Percentiles rank a stretch among this genome's conserved stretches.
These are phyloP conservation scores for Gopherus flavomarginatus DNA, from an alignment of 2,113 vertebrate species.

Conservation along the genomic window DNA sequence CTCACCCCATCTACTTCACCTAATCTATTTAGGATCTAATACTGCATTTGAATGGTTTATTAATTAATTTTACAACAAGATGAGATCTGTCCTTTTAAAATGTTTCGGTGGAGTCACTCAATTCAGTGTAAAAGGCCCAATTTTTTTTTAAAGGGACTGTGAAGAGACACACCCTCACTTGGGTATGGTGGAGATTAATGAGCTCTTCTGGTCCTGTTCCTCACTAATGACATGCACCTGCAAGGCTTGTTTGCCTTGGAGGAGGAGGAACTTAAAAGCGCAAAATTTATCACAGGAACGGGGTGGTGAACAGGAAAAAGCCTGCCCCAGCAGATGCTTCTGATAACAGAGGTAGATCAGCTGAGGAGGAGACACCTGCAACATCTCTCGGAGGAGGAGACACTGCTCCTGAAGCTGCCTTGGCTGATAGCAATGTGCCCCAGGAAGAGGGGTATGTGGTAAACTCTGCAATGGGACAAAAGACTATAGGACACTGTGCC, in stretches of 20 bases:
- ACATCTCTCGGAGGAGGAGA: not conserved
- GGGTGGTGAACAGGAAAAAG: no score
- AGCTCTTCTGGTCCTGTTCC: not conserved
- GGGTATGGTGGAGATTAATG: not conserved
- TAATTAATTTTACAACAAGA: not conserved
- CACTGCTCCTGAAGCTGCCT: not conserved
- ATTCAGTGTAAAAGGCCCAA: not conserved
- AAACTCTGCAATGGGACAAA: not conserved
- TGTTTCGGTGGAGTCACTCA: fast-evolving
- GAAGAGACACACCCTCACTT: not conserved
- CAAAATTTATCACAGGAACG: no score
- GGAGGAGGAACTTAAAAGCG: not conserved
- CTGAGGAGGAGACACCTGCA: not conserved
- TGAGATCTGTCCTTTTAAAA: not conserved
- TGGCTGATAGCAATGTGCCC: not conserved
- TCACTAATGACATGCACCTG: not conserved
- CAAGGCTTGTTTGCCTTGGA: not conserved
- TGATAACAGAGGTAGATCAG: not conserved
- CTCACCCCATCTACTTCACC: not conserved
- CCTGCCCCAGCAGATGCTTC: no score
- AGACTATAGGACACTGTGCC: no score
- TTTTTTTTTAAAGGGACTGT: not conserved
- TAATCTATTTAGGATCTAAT: not conserved
- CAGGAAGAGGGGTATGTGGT: no score
- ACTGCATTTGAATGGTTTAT: not conserved